Evolutionary conservation across 2,113 vertebrate species (phyloP), one percentile per base, ranked within the genome.

Genomic region (Fregata magnificens): DNA sequence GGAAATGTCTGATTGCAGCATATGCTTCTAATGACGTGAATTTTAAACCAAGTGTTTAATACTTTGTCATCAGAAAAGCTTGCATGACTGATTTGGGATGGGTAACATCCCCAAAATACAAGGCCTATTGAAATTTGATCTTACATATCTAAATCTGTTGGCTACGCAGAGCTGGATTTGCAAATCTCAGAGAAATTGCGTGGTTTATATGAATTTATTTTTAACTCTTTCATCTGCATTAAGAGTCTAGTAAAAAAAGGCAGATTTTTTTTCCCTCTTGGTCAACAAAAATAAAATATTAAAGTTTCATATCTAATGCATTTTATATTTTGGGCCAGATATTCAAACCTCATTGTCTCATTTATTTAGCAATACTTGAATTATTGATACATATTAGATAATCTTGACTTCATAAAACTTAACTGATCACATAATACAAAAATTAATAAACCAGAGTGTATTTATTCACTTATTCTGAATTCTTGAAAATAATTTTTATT

Each of bases 1-100:
- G 95, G 88, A 97, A 96, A 84, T 69, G 83, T 94, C 83, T 97
- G 93, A 97, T 95, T 95, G 91, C 73, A 94, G 77, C 65, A 87
- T 83, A 63, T 87, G 58, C 25, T 87, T 91, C 73, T 87, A 91
- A 76, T 76, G 83, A 82, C 0, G 0, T 62, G 86, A 95, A 91
- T 94, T 93, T 95, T 66, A 93, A 95, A 93, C 56, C 9, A 88
- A 85, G 40, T 61, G 34, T 58, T 88, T 90, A 90, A 90, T 59
- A 80, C 82, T 82, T 88, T 86, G 59, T 67, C 76, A 73, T 89
- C 86, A 91, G 42, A 91, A 97, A 95, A 76, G 49, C 86, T 88
- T 82, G 31, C 19, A 34, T 45, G 47, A 59, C 42, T 88, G 38
- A 79, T 94, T 89, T 69, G 44, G 52, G 49, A 16, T 69, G 72